Conservation (phyloP, 2,888 invertebrate genomes). For the Rosalia funebris region DNA sequence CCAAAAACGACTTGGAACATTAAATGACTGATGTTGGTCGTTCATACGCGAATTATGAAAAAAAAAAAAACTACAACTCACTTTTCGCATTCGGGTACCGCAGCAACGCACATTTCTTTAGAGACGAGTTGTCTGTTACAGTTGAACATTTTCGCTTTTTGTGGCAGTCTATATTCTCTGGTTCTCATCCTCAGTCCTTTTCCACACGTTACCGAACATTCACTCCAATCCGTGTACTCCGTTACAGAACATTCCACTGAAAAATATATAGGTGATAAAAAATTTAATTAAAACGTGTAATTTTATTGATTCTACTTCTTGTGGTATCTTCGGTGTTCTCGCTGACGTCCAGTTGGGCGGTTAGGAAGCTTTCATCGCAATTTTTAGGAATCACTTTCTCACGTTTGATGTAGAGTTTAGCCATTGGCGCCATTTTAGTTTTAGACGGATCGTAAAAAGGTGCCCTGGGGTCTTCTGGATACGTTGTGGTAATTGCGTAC, state of each 20-base stretch:
- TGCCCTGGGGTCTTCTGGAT: constrained; percentile 89
- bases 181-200: constrained; percentile 85
- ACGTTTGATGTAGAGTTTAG: constrained; percentile 80
- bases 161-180: constrained; percentile 75
- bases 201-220: constrained; percentile 88
- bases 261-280: too few species aligned
- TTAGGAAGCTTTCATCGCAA: constrained; percentile 75
- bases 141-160: constrained; percentile 76
- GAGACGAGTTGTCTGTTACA: constrained; percentile 81
- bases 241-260: constrained; percentile 84
- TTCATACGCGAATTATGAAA: too few species aligned
- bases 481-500: constrained; percentile 87
- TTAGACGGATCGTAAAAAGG: constrained; percentile 87
- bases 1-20: too few species aligned
- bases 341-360: constrained; percentile 70
- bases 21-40: too few species aligned
- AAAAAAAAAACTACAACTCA: constrained; percentile 62
- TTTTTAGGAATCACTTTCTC: constrained; percentile 78
- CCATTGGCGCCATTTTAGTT: constrained; percentile 82
- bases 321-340: constrained; percentile 76
- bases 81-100: constrained; percentile 76
- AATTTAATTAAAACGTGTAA: not conserved
- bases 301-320: constrained; percentile 66
- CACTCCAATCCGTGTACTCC: constrained; percentile 80
- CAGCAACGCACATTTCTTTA: constrained; percentile 91